phyloP scores from a whole-genome alignment of 2,888 invertebrate genomes.

The Anthrax anthrax region DNA sequence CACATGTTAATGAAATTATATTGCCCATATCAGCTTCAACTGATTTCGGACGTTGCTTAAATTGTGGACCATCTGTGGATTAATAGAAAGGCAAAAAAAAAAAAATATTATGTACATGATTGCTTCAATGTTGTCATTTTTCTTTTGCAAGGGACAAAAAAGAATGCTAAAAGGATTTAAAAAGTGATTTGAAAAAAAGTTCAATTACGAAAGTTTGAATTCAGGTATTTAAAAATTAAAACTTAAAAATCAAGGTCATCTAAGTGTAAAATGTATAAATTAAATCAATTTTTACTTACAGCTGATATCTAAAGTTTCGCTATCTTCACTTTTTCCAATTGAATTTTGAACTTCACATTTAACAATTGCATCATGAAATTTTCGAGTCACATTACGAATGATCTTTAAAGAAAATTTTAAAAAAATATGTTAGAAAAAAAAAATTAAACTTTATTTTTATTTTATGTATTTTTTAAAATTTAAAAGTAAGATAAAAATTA shows the following conservation, averaged over 20 bases:
- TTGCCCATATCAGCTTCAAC: slow-evolving; percentile 71
- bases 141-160: too few species aligned
- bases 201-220: too few species aligned
- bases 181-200: too few species aligned
- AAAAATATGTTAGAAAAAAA: background rate
- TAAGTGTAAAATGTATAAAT: too few species aligned
- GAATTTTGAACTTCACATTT: slow-evolving; percentile 85
- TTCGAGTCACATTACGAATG: slow-evolving; percentile 66
- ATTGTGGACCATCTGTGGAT: slow-evolving; percentile 63
- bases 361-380: slow-evolving; percentile 71
- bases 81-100: too few species aligned
- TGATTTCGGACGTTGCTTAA: slow-evolving; percentile 58
- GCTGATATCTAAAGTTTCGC: slow-evolving; percentile 72
- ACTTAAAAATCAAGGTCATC: too few species aligned
- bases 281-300: slow-evolving; percentile 52
- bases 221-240: too few species aligned
- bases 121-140: too few species aligned
- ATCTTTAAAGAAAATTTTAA: slow-evolving; percentile 35
- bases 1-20: slow-evolving; percentile 66
- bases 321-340: slow-evolving; percentile 82
- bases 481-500: slow-evolving; percentile 16
- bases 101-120: too few species aligned
- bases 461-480: background rate
- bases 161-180: too few species aligned
- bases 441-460: background rate